Conservation (phyloP, 2,113 vertebrate species). For the Nycticryphes semicollaris region DNA sequence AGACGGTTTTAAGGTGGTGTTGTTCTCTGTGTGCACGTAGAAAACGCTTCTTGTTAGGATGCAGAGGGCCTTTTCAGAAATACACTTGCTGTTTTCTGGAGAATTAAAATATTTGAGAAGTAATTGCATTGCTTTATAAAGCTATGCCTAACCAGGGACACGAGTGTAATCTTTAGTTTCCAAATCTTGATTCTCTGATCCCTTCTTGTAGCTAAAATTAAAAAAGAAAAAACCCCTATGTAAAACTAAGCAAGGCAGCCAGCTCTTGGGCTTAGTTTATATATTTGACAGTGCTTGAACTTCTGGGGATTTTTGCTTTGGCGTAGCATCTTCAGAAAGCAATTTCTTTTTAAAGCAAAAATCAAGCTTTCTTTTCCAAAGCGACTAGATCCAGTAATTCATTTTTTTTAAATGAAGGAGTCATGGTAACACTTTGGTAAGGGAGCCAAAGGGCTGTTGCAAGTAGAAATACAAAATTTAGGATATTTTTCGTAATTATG, state of each 20-base stretch:
- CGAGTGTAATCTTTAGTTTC: not conserved
- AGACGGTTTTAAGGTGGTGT: not conserved
- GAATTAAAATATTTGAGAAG: not conserved
- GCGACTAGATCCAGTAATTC: not conserved
- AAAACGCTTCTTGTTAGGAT: not conserved
- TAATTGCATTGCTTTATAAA: accelerated
- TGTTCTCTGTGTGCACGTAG: not conserved
- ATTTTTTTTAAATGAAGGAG: not conserved
- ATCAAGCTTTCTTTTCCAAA: not conserved
- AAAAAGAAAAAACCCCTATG: not conserved
- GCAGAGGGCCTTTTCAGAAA: not conserved
- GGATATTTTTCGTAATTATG: not conserved
- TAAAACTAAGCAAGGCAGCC: not conserved
- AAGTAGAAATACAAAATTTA: not conserved
- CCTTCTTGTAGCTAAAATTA: not conserved
- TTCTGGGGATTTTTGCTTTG: not conserved
- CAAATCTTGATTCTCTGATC: not conserved
- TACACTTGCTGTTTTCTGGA: not conserved
- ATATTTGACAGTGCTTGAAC: not conserved
- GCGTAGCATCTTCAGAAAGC: not conserved
- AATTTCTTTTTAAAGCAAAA: not conserved
- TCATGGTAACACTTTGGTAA: not conserved
- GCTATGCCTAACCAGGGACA: not conserved
- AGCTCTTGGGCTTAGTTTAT: not conserved
- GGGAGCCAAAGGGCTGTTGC: not conserved